A percentile compares a stretch with the other conserved stretches of the same genome.
phyloP scores from a whole-genome alignment of 2,888 invertebrate species.

The Clostera curtula region DNA sequence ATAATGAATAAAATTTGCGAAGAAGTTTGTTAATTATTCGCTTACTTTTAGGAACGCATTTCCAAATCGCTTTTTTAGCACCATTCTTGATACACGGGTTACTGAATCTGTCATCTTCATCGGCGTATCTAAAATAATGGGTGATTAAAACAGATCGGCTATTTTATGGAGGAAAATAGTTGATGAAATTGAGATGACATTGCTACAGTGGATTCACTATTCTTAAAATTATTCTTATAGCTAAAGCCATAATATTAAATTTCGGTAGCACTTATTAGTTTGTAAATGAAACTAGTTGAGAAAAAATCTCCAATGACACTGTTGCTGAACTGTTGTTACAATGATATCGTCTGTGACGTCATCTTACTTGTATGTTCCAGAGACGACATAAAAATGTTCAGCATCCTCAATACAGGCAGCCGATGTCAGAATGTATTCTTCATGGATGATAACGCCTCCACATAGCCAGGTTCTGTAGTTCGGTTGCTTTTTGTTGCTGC shows the following conservation, averaged over 20 bases:
- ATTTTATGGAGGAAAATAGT: too few relatives aligned
- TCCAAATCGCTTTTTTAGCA: conserved; percentile 61
- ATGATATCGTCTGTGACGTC: neutral
- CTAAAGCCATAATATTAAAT: too few relatives aligned
- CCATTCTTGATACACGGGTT: conserved; percentile 59
- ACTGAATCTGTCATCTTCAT: conserved; percentile 50
- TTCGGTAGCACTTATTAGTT: too few relatives aligned
- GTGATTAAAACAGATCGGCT: too few relatives aligned
- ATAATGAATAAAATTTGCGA: too few relatives aligned
- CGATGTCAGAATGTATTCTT: conserved; percentile 56
- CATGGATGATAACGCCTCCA: conserved; percentile 53
- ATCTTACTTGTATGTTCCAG: conserved; percentile 54
- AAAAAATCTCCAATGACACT: too few relatives aligned
- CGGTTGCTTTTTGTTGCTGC: conserved; percentile 32
- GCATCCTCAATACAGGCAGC: conserved; percentile 61
- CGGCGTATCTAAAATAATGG: conserved; percentile 41
- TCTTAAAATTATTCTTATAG: neutral
- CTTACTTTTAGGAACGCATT: conserved; percentile 63
- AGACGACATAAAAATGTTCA: conserved; percentile 55
- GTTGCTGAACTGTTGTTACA: too few relatives aligned
- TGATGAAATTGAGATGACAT: neutral
- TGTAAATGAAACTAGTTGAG: too few relatives aligned
- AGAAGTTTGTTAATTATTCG: neutral
- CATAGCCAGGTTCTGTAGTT: conserved; percentile 51
- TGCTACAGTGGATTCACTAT: neutral